A percentile compares a stretch with the other conserved stretches of the same genome.
Conservation (phyloP, 2,888 invertebrate genomes). For the Caenorhabditis doughertyi region DNA sequence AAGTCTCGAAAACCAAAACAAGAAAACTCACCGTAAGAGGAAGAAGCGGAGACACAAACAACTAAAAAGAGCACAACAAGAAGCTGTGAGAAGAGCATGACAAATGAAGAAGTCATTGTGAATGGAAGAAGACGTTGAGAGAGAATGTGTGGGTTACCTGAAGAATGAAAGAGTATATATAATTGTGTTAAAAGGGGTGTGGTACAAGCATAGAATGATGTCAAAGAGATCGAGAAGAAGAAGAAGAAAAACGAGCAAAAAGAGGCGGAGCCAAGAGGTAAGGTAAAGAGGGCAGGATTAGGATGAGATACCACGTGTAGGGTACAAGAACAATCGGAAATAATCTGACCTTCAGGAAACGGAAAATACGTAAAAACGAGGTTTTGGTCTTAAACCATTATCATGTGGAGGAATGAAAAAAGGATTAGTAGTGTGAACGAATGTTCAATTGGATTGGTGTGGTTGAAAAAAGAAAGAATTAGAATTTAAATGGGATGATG, state of each 20-base stretch:
- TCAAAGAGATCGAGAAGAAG: slow-evolving; percentile 23
- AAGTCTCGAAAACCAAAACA: slow-evolving; percentile 3
- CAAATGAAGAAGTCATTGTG: slow-evolving; percentile 49
- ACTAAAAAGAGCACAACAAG: slow-evolving; percentile 22
- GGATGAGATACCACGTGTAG: too few species aligned
- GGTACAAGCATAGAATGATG: slow-evolving; percentile 22
- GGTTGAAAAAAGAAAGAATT: too few species aligned
- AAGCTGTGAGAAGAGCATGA: slow-evolving; percentile 25
- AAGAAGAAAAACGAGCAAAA: slow-evolving; percentile 8
- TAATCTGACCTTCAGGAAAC: too few species aligned
- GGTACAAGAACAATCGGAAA: too few species aligned
- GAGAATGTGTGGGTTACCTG: slow-evolving; percentile 36
- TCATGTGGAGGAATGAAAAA: neutral
- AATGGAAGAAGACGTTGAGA: neutral
- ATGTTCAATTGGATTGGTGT: too few species aligned
- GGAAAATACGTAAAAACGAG: too few species aligned
- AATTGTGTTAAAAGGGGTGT: slow-evolving; percentile 40
- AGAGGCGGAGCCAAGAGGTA: slow-evolving; percentile 14
- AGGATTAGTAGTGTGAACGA: slow-evolving; percentile 1
- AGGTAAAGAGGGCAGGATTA: slow-evolving; percentile 6
- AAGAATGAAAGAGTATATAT: slow-evolving; percentile 21
- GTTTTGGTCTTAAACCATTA: too few species aligned
- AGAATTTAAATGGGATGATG: too few species aligned
- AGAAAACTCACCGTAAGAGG: slow-evolving; percentile 40
- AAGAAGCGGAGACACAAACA: slow-evolving; percentile 35